Evolutionary conservation across 1,140 invertebrate genomes (phyloP), one percentile per base, ranked within the genome.

Genomic region (Sarcophaga peregrina): DNA sequence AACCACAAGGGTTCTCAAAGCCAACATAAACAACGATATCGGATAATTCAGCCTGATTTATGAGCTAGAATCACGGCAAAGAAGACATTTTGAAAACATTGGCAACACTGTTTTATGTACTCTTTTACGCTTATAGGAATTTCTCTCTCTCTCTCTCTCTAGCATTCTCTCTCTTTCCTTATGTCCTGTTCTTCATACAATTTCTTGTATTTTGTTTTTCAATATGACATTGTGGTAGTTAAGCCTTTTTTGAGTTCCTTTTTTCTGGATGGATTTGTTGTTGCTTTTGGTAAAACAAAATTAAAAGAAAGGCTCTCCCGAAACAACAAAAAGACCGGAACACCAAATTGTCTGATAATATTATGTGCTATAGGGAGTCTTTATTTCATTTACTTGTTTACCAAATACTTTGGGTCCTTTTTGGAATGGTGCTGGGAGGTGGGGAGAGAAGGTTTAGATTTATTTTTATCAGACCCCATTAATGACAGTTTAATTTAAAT

Each of bases 401-500:
- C 25, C 25, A 37, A 37, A 2, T 37, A n/a, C n/a, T n/a, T n/a
- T n/a, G n/a, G n/a, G n/a, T n/a, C 11, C 6, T 15, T 68, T 68
- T 68, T 68, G 58, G n/a, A n/a, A n/a, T n/a, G n/a, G n/a, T n/a
- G n/a, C n/a, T n/a, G n/a, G n/a, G n/a, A 37, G 25, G 4, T 37
- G 25, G 25, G 25, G 25, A 4, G 25, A 37, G 4, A 4, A 37
- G 25, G 25, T 37, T 37, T 2, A 2, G 25, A 1, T 37, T 37
- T 68, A 7, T 58, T 58, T 25, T 20, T 68, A 20, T 7, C 62
- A 68, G 54, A 20, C 62, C 62, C 25, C 17, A 68, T 68, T 68
- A 68, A 68, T 68, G 62, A 68, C 62, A 68, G 62, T 68, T 68
- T 68, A 68, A 68, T 17, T 68, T 68, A 20, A 68, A 68, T 68